phyloP scores from a whole-genome alignment of 2,888 invertebrate genomes.

The Apodemia duryi region DNA sequence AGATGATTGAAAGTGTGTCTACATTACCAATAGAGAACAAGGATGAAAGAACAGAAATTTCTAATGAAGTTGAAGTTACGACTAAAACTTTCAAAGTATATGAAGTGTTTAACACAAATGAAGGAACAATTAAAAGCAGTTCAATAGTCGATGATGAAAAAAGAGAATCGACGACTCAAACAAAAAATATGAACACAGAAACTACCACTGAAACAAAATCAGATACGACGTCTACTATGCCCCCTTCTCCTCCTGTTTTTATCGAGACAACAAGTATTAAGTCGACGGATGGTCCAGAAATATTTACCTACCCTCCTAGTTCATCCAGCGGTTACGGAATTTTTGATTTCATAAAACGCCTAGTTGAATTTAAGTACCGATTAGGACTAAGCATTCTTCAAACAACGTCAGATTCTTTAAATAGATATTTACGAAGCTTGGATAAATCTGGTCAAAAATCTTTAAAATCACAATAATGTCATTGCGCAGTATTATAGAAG shows the following conservation, averaged over 20 bases:
- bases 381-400: slow-evolving; percentile 83
- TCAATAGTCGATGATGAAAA: slow-evolving; percentile 34
- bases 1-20: slow-evolving; percentile 62
- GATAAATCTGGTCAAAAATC: slow-evolving; percentile 47
- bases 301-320: slow-evolving; percentile 61
- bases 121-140: slow-evolving; percentile 38
- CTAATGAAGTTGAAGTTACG: slow-evolving; percentile 52
- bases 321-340: slow-evolving; percentile 55
- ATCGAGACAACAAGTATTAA: slow-evolving; percentile 38
- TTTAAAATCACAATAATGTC: slow-evolving; percentile 8
- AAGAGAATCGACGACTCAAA: slow-evolving; percentile 45
- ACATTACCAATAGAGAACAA: slow-evolving; percentile 54
- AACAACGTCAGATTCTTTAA: slow-evolving; percentile 83
- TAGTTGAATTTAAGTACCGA: slow-evolving; percentile 84
- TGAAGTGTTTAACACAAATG: slow-evolving; percentile 59
- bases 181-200: slow-evolving; percentile 52
- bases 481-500: not conserved
- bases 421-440: slow-evolving; percentile 81
- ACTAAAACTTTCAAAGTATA: slow-evolving; percentile 61
- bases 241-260: slow-evolving; percentile 44
- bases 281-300: slow-evolving; percentile 51
- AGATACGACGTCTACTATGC: slow-evolving; percentile 58
- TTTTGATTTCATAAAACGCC: slow-evolving; percentile 79
- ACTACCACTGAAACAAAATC: slow-evolving; percentile 59
- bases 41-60: slow-evolving; percentile 41